These are phyloP conservation scores for Epistrophe eligans DNA, from an alignment of 2,888 invertebrate species.

Conservation along the genomic window DNA sequence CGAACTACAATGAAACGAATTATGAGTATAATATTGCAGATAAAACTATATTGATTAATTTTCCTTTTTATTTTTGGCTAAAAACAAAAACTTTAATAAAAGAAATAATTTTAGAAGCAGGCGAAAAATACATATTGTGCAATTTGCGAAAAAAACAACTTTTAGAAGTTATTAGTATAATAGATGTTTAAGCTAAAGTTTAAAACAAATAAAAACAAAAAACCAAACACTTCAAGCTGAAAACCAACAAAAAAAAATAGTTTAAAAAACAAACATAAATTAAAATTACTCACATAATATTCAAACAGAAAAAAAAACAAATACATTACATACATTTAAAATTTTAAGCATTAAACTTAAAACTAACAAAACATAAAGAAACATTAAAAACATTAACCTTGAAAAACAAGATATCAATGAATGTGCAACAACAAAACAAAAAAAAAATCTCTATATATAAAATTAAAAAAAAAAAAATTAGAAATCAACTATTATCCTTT, in stretches of 20 bases:
- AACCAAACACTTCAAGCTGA: slow-evolving; percentile 63
- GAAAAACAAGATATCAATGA: slow-evolving; percentile 62
- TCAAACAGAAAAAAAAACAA: slow-evolving; percentile 51
- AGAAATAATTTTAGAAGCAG: slow-evolving; percentile 52
- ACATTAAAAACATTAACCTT: slow-evolving; percentile 12
- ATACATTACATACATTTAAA: slow-evolving; percentile 64
- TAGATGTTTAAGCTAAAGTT: slow-evolving; percentile 60
- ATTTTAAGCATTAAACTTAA: slow-evolving; percentile 67
- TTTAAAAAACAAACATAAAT: slow-evolving; percentile 27
- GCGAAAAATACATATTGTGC: slow-evolving; percentile 65
- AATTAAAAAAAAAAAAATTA: slow-evolving; percentile 42
- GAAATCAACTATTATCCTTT: slow-evolving; percentile 56
- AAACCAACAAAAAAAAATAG: slow-evolving; percentile 36
- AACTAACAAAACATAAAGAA: slow-evolving; percentile 24
- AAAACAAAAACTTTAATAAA: slow-evolving; percentile 21
- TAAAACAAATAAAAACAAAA: slow-evolving; percentile 46
- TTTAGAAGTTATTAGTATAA: slow-evolving; percentile 54
- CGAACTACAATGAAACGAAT: slow-evolving; percentile 73
- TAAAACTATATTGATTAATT: slow-evolving; percentile 12
- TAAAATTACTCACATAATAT: slow-evolving; percentile 57
- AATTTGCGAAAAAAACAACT: slow-evolving; percentile 45
- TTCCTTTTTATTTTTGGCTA: slow-evolving; percentile 43
- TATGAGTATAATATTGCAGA: slow-evolving; percentile 61
- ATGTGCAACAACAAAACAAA: slow-evolving; percentile 60
- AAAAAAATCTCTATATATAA: slow-evolving; percentile 5